Conservation (phyloP, 2,888 invertebrate genomes). For the Nomada ferruginata region DNA sequence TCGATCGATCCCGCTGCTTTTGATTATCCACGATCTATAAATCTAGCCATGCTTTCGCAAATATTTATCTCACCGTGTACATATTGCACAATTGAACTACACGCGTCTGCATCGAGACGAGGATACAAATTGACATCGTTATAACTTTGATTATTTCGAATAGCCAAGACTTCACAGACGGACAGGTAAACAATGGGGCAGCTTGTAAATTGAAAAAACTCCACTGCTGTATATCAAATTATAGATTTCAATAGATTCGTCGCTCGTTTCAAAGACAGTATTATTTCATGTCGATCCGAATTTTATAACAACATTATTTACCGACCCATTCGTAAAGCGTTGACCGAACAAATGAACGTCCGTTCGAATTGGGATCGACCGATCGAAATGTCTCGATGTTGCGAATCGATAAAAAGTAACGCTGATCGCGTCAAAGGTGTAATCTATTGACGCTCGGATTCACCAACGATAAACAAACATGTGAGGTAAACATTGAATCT, state of each 20-base stretch:
- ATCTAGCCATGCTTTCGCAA: slow-evolving; percentile 33
- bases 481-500: slow-evolving; percentile 4
- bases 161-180: slow-evolving; percentile 30
- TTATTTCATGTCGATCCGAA: background rate
- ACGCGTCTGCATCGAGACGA: slow-evolving; percentile 35
- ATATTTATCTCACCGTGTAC: slow-evolving; percentile 7
- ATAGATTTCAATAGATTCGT: too few species aligned
- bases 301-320: background rate
- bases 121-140: slow-evolving; percentile 52
- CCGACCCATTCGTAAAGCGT: slow-evolving; percentile 32
- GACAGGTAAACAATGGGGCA: background rate
- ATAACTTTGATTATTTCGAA: slow-evolving; percentile 47
- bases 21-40: slow-evolving; percentile 54
- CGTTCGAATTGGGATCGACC: slow-evolving; percentile 28
- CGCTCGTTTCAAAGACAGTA: background rate
- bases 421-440: slow-evolving; percentile 15
- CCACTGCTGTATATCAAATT: too few species aligned
- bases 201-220: background rate
- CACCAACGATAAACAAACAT: slow-evolving; percentile 31
- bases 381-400: slow-evolving; percentile 31
- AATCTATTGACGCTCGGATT: slow-evolving; percentile 26
- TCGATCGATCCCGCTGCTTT: slow-evolving; percentile 47
- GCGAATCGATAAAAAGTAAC: slow-evolving; percentile 32
- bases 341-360: slow-evolving; percentile 28
- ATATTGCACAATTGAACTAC: slow-evolving; percentile 43